Percentiles rank a stretch among this genome's conserved stretches.
Evolutionary conservation across 2,888 invertebrate species (phyloP).

Genomic region (Horisme vitalbata): DNA sequence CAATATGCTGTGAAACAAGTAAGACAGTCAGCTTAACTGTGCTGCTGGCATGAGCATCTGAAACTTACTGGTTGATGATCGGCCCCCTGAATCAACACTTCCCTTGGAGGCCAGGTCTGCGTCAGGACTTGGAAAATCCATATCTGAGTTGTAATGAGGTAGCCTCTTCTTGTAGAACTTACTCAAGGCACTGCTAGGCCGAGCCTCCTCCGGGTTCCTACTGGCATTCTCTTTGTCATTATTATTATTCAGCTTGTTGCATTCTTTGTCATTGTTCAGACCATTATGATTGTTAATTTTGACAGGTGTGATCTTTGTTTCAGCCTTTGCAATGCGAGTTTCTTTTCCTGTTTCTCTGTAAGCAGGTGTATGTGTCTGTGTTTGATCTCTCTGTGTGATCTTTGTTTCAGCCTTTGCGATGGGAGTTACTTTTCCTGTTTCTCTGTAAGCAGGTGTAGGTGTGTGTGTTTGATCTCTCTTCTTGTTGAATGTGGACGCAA

Average conservation of each 20-base stretch:
- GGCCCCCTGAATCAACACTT: conserved; percentile 52
- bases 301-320: background rate
- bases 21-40: no score
- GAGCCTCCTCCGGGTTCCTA: background rate
- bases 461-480: background rate
- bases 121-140: conserved; percentile 14
- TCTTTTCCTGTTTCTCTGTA: background rate
- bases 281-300: no score
- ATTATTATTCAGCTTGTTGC: background rate
- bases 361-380: conserved; percentile 3
- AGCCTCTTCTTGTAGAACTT: conserved; percentile 53
- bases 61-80: conserved; percentile 58
- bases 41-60: no score
- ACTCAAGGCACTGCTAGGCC: conserved; percentile 36
- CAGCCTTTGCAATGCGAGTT: background rate
- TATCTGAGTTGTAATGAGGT: conserved; percentile 37
- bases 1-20: no score
- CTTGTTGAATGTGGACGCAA: conserved; percentile 36
- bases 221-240: background rate
- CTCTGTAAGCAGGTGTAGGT: background rate
- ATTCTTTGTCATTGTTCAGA: background rate
- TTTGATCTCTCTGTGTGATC: background rate
- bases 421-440: background rate
- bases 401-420: background rate
- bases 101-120: conserved; percentile 32